phyloP scores from a whole-genome alignment of 37 sponge, comb jelly and placozoan species.

The Ianthella basta region DNA sequence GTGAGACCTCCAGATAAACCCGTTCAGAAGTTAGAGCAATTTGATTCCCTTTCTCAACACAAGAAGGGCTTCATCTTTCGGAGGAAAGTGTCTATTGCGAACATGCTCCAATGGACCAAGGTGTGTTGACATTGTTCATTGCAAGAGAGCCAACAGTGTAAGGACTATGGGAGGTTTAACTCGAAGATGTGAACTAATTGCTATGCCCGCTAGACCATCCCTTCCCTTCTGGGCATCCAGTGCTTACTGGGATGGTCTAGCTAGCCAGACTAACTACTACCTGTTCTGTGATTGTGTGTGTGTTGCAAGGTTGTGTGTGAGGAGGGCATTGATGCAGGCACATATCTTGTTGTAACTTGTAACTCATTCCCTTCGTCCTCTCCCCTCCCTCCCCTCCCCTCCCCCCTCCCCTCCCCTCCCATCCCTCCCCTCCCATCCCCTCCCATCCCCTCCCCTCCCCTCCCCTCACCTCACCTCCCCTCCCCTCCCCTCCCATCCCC shows the following conservation, averaged over 20 bases:
- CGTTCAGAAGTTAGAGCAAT: constrained; percentile 41
- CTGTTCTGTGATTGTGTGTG: no score
- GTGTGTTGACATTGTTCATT: constrained; percentile 37
- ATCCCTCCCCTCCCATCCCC: not conserved
- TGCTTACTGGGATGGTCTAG: no score
- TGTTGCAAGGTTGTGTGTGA: no score
- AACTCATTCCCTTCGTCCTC: no score
- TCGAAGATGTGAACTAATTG: no score
- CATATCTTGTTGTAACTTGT: no score
- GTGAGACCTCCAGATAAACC: constrained; percentile 1
- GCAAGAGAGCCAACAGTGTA: no score
- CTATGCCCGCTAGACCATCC: no score
- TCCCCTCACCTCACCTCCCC: not conserved
- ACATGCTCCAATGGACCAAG: constrained; percentile 94
- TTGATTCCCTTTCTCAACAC: constrained; percentile 71
- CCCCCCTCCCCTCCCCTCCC: not conserved
- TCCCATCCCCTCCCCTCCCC: not conserved
- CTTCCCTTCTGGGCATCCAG: no score
- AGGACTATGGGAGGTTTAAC: no score
- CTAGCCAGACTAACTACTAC: no score
- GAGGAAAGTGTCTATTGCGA: constrained; percentile 91
- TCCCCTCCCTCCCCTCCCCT: not conserved
- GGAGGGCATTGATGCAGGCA: no score
- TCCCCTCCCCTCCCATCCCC: not conserved
- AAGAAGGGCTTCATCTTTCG: constrained; percentile 77